These are phyloP conservation scores for Sebastiscus tertius DNA, from an alignment of 2,797 vertebrate species.

Conservation along the genomic window DNA sequence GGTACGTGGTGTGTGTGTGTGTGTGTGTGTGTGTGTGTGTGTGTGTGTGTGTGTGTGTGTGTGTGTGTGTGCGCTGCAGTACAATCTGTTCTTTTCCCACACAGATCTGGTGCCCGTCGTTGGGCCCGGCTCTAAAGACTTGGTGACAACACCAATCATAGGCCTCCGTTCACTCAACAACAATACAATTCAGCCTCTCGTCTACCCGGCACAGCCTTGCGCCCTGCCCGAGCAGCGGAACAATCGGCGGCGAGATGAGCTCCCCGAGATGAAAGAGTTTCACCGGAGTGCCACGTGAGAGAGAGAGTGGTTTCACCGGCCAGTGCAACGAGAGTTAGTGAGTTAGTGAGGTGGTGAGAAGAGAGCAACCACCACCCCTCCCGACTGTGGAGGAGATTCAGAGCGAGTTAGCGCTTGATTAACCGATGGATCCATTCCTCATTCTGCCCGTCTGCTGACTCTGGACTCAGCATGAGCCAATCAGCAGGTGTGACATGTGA, in stretches of 20 bases:
- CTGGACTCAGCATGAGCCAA: slow-evolving; percentile 62
- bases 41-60: no score
- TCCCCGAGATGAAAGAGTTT: slow-evolving; percentile 61
- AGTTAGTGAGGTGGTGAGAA: slow-evolving; percentile 43
- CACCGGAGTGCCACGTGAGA: slow-evolving; percentile 52
- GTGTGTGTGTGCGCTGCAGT: slow-evolving; percentile 25
- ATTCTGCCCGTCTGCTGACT: slow-evolving; percentile 43
- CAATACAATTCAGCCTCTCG: slow-evolving; percentile 64
- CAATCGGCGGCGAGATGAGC: slow-evolving; percentile 40
- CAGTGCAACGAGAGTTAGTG: neutral
- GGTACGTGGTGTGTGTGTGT: slow-evolving; percentile 40
- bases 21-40: slow-evolving; percentile 22
- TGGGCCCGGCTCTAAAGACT: slow-evolving; percentile 70
- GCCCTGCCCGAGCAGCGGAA: slow-evolving; percentile 39
- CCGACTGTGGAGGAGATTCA: neutral
- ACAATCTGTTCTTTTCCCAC: slow-evolving; percentile 77
- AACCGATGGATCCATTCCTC: slow-evolving; percentile 39
- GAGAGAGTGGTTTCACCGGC: slow-evolving; percentile 36
- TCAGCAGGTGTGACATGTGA: slow-evolving; percentile 77
- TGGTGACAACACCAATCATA: slow-evolving; percentile 77
- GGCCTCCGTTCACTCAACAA: slow-evolving; percentile 78
- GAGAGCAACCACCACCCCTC: neutral
- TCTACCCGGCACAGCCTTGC: slow-evolving; percentile 42
- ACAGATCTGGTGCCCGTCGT: slow-evolving; percentile 76
- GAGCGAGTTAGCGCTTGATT: slow-evolving; percentile 23